Percentiles rank a stretch among this genome's conserved stretches.
Conservation (phyloP, 2,113 vertebrate genomes). For the Morone saxatilis region DNA sequence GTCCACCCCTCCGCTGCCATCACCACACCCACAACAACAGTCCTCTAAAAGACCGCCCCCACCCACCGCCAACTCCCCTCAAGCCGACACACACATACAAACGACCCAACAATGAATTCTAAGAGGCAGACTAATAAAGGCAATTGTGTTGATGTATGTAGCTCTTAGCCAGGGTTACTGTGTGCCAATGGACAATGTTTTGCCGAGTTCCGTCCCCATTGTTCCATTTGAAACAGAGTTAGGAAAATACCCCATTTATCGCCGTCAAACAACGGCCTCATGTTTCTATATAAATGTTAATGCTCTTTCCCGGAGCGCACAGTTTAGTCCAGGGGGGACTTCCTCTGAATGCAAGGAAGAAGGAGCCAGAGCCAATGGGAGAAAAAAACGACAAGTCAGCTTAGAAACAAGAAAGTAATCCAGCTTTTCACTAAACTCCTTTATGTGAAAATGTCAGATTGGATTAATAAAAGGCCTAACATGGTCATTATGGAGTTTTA, state of each 20-base stretch:
- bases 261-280: slow-evolving; percentile 66
- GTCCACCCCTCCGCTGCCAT: not conserved
- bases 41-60: slow-evolving; percentile 16
- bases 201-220: slow-evolving; percentile 57
- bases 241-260: slow-evolving; percentile 79
- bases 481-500: slow-evolving; percentile 43
- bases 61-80: not conserved
- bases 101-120: slow-evolving; percentile 63
- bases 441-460: slow-evolving; percentile 78
- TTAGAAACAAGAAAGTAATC: slow-evolving; percentile 68
- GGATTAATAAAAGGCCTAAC: slow-evolving; percentile 65
- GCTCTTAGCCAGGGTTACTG: slow-evolving; percentile 55
- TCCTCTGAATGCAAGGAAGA: slow-evolving; percentile 37
- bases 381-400: slow-evolving; percentile 56
- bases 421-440: slow-evolving; percentile 66
- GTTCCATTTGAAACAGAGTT: slow-evolving; percentile 72
- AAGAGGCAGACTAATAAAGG: slow-evolving; percentile 66
- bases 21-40: slow-evolving; percentile 14
- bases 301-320: slow-evolving; percentile 61
- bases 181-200: slow-evolving; percentile 54
- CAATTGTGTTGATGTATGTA: slow-evolving; percentile 74
- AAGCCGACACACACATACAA: slow-evolving; percentile 47
- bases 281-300: slow-evolving; percentile 85
- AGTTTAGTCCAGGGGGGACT: slow-evolving; percentile 42
- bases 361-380: slow-evolving; percentile 35